Conservation (phyloP, 2,113 vertebrate genomes). For the Otolemur garnettii region DNA sequence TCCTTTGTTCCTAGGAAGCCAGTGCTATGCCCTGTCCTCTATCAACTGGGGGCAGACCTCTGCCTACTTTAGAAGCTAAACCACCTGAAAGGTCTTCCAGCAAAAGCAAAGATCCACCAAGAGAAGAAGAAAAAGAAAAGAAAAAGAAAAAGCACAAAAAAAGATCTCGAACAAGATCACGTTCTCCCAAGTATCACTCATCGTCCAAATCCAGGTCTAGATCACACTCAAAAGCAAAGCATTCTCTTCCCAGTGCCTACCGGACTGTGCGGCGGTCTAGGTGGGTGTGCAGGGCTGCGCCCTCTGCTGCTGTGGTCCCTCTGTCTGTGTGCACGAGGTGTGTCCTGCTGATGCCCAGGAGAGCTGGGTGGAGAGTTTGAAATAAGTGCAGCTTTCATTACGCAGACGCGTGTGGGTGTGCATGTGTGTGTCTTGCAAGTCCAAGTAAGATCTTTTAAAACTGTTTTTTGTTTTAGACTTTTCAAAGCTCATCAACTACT, state of each 20-base stretch:
- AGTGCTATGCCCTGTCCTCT: constrained; percentile 79
- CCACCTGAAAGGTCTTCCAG: constrained; percentile 84
- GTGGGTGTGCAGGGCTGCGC: constrained; percentile 85
- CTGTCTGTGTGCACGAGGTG: background rate
- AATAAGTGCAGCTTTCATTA: accelerated
- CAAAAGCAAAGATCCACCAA: constrained; percentile 85
- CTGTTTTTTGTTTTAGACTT: background rate
- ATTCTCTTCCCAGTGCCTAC: constrained; percentile 96
- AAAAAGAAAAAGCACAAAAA: constrained; percentile 97
- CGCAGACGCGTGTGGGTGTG: accelerated
- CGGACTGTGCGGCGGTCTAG: constrained; percentile 93
- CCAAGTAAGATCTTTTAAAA: background rate
- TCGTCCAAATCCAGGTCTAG: constrained; percentile 88
- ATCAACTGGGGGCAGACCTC: constrained; percentile 80
- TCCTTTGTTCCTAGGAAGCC: constrained; percentile 82
- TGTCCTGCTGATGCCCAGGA: background rate
- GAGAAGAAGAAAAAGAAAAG: constrained; percentile 92
- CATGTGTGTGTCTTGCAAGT: background rate
- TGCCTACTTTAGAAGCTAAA: constrained; percentile 84
- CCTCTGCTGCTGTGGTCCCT: too few relatives aligned
- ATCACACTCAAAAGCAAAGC: constrained; percentile 93
- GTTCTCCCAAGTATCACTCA: constrained; percentile 90
- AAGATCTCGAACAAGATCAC: constrained; percentile 92
- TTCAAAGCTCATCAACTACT: too few relatives aligned
- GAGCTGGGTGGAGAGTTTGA: background rate